A percentile compares a stretch with the other conserved stretches of the same genome.
These are phyloP conservation scores for Knipowitschia caucasica DNA, from an alignment of 2,797 vertebrate genomes.

Conservation along the genomic window DNA sequence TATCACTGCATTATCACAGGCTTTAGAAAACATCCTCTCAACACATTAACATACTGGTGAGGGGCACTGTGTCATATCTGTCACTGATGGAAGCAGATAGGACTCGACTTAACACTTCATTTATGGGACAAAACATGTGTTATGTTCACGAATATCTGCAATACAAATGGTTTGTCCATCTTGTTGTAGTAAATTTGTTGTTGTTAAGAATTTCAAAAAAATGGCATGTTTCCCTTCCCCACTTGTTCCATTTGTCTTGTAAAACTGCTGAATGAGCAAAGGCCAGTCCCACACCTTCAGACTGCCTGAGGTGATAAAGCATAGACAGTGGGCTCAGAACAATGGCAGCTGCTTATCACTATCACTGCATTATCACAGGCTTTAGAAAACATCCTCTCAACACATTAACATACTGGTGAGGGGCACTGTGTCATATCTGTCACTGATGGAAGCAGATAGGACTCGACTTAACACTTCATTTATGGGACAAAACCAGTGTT, in stretches of 20 bases:
- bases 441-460: slow-evolving; percentile 5
- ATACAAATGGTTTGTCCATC: not conserved
- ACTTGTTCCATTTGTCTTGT: slow-evolving; percentile 15
- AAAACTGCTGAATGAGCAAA: slow-evolving; percentile 13
- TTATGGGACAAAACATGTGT: not conserved
- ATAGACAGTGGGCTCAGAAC: slow-evolving; percentile 22
- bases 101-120: not conserved
- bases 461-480: not conserved
- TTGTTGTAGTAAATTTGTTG: too few species aligned
- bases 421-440: slow-evolving; percentile 18
- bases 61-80: slow-evolving; percentile 18
- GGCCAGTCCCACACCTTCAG: slow-evolving; percentile 28
- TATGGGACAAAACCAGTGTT: too few species aligned
- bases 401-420: slow-evolving; percentile 5
- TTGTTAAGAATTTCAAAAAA: not conserved
- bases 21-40: slow-evolving; percentile 6
- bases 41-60: slow-evolving; percentile 4
- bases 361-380: too few species aligned
- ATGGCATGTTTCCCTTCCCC: not conserved
- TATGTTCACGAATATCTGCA: not conserved
- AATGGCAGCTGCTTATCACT: slow-evolving; percentile 38
- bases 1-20: too few species aligned
- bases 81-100: slow-evolving; percentile 4
- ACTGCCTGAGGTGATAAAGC: slow-evolving; percentile 34
- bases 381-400: slow-evolving; percentile 6